These are phyloP conservation scores for Bombycilla garrulus DNA, from an alignment of 2,113 vertebrate genomes.

Conservation along the genomic window DNA sequence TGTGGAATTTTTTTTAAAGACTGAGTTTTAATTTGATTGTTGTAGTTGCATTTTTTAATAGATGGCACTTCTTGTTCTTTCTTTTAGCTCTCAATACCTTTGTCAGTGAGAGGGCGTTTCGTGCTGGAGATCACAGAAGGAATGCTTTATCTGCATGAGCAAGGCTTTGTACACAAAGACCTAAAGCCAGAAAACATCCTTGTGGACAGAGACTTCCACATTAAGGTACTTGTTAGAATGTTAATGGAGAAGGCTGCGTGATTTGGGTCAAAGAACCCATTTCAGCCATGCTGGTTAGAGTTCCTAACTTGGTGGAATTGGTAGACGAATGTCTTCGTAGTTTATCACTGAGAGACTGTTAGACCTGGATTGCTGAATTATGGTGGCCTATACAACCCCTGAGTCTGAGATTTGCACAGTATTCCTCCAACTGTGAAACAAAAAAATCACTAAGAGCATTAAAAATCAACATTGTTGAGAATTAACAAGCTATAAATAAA, in stretches of 20 bases:
- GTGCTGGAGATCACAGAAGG: slow-evolving; percentile 90
- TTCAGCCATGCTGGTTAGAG: background rate
- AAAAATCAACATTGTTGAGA: background rate
- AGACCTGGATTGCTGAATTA: background rate
- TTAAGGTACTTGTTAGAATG: slow-evolving; percentile 81
- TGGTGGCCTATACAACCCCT: background rate
- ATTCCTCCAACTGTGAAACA: background rate
- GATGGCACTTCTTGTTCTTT: background rate
- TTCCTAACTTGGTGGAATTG: background rate
- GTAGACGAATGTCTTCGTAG: background rate
- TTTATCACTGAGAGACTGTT: background rate
- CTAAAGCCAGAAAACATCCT: slow-evolving; percentile 96
- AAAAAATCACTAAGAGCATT: background rate
- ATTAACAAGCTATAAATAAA: background rate
- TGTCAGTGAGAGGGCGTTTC: slow-evolving; percentile 88
- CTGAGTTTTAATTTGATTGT: background rate
- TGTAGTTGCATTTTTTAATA: background rate
- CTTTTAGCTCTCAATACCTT: slow-evolving; percentile 79
- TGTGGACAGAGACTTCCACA: slow-evolving; percentile 88
- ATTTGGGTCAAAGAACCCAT: background rate
- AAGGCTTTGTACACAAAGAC: slow-evolving; percentile 89
- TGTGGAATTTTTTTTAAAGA: background rate
- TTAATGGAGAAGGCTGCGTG: background rate
- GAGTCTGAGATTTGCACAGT: background rate
- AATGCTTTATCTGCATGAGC: slow-evolving; percentile 88